These are phyloP conservation scores for Chromoteleia sp. DNA, from an alignment of 2,888 invertebrate species.

Conservation along the genomic window DNA sequence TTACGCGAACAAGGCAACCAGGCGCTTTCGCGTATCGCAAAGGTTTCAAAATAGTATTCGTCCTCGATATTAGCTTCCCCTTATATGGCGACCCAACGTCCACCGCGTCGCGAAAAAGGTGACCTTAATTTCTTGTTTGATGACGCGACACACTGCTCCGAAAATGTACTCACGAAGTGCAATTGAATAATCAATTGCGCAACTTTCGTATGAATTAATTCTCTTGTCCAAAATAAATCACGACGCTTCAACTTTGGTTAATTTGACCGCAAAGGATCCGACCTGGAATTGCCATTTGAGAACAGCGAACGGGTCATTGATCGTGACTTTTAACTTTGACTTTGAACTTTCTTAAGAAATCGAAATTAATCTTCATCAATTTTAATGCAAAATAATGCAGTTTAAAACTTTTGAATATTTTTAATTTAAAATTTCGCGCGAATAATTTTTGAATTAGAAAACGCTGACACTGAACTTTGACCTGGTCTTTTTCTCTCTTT, in stretches of 20 bases:
- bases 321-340: no score
- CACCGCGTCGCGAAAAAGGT: constrained; percentile 64
- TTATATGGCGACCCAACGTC: constrained; percentile 66
- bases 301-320: no score
- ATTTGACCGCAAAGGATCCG: background rate
- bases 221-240: constrained; percentile 1
- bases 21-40: constrained; percentile 66
- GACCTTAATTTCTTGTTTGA: constrained; percentile 71
- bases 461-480: no score
- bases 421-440: no score
- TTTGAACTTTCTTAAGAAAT: background rate
- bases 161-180: constrained; percentile 58
- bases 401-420: no score
- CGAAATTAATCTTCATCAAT: background rate
- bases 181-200: constrained; percentile 59
- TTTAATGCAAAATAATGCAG: no score
- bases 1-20: constrained; percentile 68
- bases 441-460: no score
- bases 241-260: background rate
- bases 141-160: constrained; percentile 57
- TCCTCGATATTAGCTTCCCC: constrained; percentile 70
- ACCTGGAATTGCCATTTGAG: background rate
- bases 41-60: constrained; percentile 71
- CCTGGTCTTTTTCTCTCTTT: no score
- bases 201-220: constrained; percentile 31